Evolutionary conservation across 2,888 invertebrate species (phyloP).

Genomic region (Microctonus hyperodae): DNA sequence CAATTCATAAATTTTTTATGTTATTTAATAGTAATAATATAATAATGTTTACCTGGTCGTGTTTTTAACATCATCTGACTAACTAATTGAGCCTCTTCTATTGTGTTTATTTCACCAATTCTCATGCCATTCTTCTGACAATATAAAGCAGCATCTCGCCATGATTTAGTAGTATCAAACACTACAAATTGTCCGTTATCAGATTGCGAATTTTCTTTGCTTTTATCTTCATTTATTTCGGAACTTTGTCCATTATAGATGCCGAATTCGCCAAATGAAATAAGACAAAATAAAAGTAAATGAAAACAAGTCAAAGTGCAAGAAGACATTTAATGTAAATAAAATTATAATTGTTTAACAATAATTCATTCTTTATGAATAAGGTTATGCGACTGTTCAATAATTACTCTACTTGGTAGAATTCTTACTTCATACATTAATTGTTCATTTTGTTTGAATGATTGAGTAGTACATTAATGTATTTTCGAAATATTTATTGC

Average conservation of each 20-base stretch:
- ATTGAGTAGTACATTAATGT: background rate
- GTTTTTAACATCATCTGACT: slow-evolving; percentile 40
- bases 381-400: background rate
- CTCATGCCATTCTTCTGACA: slow-evolving; percentile 39
- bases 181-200: slow-evolving; percentile 37
- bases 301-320: background rate
- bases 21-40: background rate
- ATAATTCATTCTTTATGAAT: background rate
- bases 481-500: background rate
- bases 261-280: background rate
- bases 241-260: background rate
- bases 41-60: slow-evolving; percentile 38
- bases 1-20: background rate
- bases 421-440: background rate
- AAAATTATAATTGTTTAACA: background rate
- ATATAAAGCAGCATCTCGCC: slow-evolving; percentile 41
- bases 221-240: background rate
- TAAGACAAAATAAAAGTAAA: background rate
- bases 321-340: background rate
- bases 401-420: background rate
- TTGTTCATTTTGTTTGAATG: background rate
- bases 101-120: slow-evolving; percentile 40
- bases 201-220: background rate
- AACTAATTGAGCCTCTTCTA: slow-evolving; percentile 35
- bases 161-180: slow-evolving; percentile 37